Percentiles rank a stretch among this genome's conserved stretches.
Conservation (phyloP, 1,140 invertebrate genomes). For the Apis cerana region DNA sequence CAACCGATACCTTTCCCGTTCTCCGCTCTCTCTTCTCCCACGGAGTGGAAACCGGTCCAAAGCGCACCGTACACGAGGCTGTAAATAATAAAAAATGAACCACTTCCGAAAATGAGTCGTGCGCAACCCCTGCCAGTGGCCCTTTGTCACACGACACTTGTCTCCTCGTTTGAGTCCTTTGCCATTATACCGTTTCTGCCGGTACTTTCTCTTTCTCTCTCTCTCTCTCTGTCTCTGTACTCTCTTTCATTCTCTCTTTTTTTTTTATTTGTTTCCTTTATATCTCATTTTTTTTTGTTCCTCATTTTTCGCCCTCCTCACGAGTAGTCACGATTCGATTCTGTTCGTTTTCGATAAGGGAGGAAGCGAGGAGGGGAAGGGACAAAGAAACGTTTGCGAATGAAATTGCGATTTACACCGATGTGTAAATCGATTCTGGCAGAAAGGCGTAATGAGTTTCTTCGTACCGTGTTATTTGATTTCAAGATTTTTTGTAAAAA, state of each 20-base stretch:
- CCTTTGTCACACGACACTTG: constrained; percentile 51
- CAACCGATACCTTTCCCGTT: not conserved
- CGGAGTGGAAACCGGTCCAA: not conserved
- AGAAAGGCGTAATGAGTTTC: no score
- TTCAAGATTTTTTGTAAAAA: no score
- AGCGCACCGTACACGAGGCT: constrained; percentile 10
- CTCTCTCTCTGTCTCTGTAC: not conserved
- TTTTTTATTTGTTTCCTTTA: no score
- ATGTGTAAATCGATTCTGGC: no score
- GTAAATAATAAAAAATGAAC: constrained; percentile 61
- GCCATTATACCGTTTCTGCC: constrained; percentile 24
- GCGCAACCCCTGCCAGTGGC: constrained; percentile 21
- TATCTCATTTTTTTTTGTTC: not conserved
- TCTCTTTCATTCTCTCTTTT: not conserved
- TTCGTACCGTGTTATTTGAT: no score
- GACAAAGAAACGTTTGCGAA: not conserved
- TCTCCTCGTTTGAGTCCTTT: constrained; percentile 51
- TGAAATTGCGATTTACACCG: not conserved
- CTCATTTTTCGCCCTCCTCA: no score
- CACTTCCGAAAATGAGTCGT: constrained; percentile 61
- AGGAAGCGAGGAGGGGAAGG: not conserved
- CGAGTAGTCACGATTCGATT: not conserved
- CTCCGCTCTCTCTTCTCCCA: not conserved
- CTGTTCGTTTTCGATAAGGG: not conserved
- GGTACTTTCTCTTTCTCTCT: not conserved